Evolutionary conservation across 64 coral and sea anemone genomes (phyloP).

Genomic region (Platygyra sinensis): DNA sequence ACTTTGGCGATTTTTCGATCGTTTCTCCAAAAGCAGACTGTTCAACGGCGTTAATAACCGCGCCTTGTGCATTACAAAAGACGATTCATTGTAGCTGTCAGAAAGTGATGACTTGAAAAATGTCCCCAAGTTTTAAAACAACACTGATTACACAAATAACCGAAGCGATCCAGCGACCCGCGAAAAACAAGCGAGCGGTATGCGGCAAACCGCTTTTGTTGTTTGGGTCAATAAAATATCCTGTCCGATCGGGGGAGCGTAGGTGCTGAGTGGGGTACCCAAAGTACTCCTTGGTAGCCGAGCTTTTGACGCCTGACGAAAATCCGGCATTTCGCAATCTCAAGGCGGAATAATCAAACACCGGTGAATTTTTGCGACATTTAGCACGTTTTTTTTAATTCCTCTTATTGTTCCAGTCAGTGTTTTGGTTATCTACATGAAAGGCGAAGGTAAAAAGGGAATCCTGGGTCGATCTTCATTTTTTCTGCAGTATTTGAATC

Average conservation of each 20-base stretch:
- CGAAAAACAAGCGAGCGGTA: background rate
- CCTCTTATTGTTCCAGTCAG: no score
- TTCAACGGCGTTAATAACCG: constrained; percentile 1
- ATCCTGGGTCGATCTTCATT: background rate
- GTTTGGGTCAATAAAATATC: background rate
- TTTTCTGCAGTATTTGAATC: constrained; percentile 41
- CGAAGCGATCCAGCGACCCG: background rate
- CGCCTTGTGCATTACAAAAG: constrained; percentile 9
- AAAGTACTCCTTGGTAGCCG: background rate
- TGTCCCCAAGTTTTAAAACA: constrained; percentile 5
- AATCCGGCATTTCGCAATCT: constrained; percentile 11
- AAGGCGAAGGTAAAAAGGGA: constrained; percentile 3
- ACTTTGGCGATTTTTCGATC: background rate
- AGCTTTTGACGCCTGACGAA: constrained; percentile 20
- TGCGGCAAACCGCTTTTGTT: background rate
- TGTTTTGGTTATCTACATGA: background rate
- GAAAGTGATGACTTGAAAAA: constrained; percentile 14
- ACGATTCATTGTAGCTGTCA: constrained; percentile 35
- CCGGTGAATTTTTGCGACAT: no score
- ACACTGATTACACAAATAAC: background rate
- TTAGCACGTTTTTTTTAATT: background rate
- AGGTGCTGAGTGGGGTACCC: background rate
- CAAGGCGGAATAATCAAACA: no score
- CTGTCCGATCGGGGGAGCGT: background rate
- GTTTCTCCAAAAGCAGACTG: background rate